Evolutionary conservation across 2,797 vertebrate species (phyloP).

Genomic region (Muscicapa striata): DNA sequence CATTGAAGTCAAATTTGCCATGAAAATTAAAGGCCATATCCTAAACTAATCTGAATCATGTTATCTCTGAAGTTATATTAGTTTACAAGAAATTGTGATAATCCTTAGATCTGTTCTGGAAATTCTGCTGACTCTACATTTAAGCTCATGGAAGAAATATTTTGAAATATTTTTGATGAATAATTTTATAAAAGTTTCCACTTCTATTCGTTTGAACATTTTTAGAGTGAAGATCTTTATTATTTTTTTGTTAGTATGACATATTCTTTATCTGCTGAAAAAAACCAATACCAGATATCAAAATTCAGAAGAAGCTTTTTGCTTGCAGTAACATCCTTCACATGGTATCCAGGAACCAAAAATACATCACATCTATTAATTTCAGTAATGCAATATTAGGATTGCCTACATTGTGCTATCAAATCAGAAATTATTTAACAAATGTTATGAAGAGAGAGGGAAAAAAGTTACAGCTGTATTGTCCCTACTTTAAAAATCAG

Average conservation of each 20-base stretch:
- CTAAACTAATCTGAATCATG: not conserved
- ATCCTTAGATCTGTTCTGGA: not conserved
- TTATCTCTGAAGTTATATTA: not conserved
- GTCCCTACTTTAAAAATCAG: not conserved
- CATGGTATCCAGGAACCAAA: not conserved
- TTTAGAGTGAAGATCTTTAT: not conserved
- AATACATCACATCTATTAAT: not conserved
- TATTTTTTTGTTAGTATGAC: not conserved
- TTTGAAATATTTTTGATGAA: not conserved
- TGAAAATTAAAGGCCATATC: not conserved
- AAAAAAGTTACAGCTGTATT: not conserved
- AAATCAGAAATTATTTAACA: slow-evolving; percentile 6
- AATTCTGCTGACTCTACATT: not conserved
- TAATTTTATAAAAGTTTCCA: not conserved
- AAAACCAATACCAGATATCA: not conserved
- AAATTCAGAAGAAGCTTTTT: not conserved
- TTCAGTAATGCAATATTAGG: not conserved
- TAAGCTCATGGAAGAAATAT: not conserved
- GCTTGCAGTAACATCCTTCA: not conserved
- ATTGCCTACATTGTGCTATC: not conserved
- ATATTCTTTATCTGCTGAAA: not conserved
- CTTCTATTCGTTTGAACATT: not conserved
- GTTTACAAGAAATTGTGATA: not conserved
- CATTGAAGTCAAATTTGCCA: not conserved
- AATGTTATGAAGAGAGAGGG: not conserved